phyloP scores from a whole-genome alignment of 92 coral and sea anemone species.

The Isaurus tuberculatus region DNA sequence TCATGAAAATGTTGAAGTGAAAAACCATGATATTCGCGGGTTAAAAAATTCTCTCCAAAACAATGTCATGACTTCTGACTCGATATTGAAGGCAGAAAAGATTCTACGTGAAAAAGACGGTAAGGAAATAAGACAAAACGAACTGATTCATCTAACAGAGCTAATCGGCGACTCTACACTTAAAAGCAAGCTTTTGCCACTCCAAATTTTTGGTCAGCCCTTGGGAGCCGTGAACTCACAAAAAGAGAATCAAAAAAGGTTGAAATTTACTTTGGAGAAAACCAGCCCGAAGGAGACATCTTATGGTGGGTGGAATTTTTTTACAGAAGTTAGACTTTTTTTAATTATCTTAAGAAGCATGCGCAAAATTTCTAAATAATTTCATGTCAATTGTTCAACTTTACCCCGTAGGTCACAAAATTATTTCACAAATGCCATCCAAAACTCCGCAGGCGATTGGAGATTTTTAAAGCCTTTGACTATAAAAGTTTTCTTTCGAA shows the following conservation, averaged over 20 bases:
- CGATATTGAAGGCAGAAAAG: neutral
- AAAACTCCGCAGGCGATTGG: neutral
- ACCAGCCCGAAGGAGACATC: constrained; percentile 7
- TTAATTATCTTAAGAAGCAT: neutral
- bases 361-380: neutral
- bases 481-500: no score
- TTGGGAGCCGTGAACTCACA: neutral
- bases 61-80: neutral
- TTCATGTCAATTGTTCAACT: neutral
- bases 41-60: neutral
- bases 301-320: constrained; percentile 25
- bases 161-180: neutral
- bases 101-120: neutral
- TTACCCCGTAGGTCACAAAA: neutral
- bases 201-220: neutral
- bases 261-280: constrained; percentile 20
- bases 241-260: neutral
- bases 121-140: neutral
- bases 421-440: neutral
- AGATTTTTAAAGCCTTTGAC: neutral
- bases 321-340: neutral
- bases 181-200: neutral
- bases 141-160: neutral
- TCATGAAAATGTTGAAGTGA: neutral
- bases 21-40: neutral